Conservation (phyloP, 2,113 vertebrate species). For the Cochlearius cochlearius region DNA sequence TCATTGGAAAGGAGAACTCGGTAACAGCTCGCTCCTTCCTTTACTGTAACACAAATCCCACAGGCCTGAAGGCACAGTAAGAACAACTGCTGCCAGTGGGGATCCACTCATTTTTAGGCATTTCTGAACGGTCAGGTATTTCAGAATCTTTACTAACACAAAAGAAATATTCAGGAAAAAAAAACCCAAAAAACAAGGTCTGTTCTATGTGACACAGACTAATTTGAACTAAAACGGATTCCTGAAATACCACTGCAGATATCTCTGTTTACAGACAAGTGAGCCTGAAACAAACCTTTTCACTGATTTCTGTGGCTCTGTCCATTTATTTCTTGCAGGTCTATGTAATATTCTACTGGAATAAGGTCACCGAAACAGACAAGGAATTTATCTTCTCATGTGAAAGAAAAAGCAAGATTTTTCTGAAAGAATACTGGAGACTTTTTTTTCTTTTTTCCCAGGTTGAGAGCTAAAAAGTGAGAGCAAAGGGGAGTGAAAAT, state of each 20-base stretch:
- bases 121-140: not conserved
- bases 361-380: not conserved
- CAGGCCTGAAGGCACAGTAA: not conserved
- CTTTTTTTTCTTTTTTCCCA: not conserved
- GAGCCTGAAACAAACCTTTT: not conserved
- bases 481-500: not conserved
- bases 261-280: not conserved
- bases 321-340: not conserved
- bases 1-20: not conserved
- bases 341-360: not conserved
- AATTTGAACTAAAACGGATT: not conserved
- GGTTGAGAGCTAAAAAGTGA: not conserved
- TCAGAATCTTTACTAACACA: not conserved
- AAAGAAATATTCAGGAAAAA: not conserved
- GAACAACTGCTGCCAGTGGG: not conserved
- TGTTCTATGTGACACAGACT: not conserved
- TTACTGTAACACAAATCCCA: not conserved
- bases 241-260: not conserved
- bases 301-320: not conserved
- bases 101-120: not conserved
- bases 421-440: not conserved
- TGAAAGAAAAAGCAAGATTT: not conserved
- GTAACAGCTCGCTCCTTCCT: not conserved
- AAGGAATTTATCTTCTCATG: not conserved
- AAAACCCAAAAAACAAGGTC: not conserved